These are phyloP conservation scores for Telmatherina bonti DNA, from an alignment of 2,797 vertebrate species.

Conservation along the genomic window DNA sequence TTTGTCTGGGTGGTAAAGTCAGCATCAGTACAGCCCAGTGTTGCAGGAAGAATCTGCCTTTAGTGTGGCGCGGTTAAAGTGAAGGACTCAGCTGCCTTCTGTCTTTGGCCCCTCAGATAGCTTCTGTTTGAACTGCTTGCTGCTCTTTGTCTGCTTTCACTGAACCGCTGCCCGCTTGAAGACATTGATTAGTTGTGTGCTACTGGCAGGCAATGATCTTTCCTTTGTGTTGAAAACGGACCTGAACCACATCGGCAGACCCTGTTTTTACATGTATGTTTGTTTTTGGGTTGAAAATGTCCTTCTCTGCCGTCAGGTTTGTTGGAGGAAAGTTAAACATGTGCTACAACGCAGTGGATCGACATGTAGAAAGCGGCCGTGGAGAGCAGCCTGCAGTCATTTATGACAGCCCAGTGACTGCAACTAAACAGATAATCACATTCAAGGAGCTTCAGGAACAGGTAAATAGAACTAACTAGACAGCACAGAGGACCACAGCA, in stretches of 20 bases:
- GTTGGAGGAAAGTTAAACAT: slow-evolving; percentile 93
- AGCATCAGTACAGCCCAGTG: not conserved
- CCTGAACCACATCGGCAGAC: not conserved
- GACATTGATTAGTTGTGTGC: slow-evolving; percentile 25
- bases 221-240: not conserved
- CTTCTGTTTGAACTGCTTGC: slow-evolving; percentile 52
- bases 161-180: no score
- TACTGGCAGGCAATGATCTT: not conserved
- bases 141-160: slow-evolving; percentile 43
- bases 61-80: slow-evolving; percentile 10
- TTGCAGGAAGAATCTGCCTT: not conserved
- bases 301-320: slow-evolving; percentile 84
- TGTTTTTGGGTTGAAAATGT: not conserved
- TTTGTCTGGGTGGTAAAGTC: no score
- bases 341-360: slow-evolving; percentile 95
- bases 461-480: slow-evolving; percentile 74
- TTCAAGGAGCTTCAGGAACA: slow-evolving; percentile 90
- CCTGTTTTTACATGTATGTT: no score
- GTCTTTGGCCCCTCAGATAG: slow-evolving; percentile 51
- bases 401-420: slow-evolving; percentile 95
- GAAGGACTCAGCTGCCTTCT: slow-evolving; percentile 29
- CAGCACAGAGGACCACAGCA: no score
- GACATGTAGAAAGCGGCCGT: slow-evolving; percentile 89
- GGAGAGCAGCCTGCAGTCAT: slow-evolving; percentile 92
- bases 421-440: slow-evolving; percentile 87